Percentiles rank a stretch among this genome's conserved stretches.
phyloP scores from a whole-genome alignment of 2,888 invertebrate genomes.

The Tupiocoris notatus region DNA sequence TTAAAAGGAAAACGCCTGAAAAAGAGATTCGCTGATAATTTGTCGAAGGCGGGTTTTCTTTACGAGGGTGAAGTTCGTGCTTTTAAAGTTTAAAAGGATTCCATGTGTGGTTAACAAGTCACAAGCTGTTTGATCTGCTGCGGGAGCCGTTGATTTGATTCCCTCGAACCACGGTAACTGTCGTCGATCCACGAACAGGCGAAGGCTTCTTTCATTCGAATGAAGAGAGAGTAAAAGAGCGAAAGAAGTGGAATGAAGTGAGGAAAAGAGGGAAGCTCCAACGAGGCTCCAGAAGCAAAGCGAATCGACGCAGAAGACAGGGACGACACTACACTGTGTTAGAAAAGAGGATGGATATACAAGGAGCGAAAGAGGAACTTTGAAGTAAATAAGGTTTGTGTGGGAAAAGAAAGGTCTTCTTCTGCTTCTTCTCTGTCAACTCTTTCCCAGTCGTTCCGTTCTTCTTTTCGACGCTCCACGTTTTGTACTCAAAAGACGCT shows the following conservation, averaged over 20 bases:
- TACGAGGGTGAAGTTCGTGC: background rate
- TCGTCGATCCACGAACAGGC: conserved; percentile 26
- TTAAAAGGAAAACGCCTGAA: background rate
- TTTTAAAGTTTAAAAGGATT: background rate
- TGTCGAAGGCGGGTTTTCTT: background rate
- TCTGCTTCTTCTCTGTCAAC: background rate
- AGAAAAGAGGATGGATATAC: background rate
- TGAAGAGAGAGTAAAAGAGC: conserved; percentile 27
- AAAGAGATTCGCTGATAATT: background rate
- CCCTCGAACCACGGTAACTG: conserved; percentile 31
- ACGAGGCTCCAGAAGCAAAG: background rate
- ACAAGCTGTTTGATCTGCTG: conserved; percentile 31
- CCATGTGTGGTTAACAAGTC: conserved; percentile 31
- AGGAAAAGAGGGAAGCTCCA: background rate
- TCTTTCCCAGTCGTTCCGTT: background rate
- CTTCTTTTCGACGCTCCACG: background rate
- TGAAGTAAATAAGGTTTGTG: conserved; percentile 41
- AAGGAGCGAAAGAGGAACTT: conserved; percentile 35
- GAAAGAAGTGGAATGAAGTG: conserved; percentile 1
- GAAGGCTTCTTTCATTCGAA: conserved; percentile 26
- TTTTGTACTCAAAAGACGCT: conserved; percentile 24
- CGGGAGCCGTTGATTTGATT: conserved; percentile 38
- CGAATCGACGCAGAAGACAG: background rate
- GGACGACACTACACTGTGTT: background rate
- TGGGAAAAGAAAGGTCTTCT: conserved; percentile 22